phyloP scores from a whole-genome alignment of 2,888 invertebrate species.

The Alcis repandata region DNA sequence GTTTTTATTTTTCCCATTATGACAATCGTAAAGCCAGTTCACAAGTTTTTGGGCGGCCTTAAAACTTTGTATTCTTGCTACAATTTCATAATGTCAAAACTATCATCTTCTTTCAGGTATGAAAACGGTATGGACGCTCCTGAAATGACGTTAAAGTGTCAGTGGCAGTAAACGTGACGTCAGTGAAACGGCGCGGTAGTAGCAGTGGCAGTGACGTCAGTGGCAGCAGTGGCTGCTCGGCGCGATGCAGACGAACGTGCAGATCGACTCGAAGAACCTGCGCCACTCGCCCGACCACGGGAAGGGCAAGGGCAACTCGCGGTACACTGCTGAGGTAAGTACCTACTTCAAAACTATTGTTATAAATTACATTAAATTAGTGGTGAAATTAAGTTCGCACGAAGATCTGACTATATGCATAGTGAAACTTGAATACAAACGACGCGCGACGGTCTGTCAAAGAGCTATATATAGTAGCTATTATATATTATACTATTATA shows the following conservation, averaged over 20 bases:
- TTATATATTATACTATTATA: no score
- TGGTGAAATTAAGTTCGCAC: no score
- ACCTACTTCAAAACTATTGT: neutral
- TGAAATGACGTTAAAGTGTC: neutral
- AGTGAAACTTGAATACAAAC: no score
- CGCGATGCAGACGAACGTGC: slow-evolving; percentile 91
- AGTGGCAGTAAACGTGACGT: neutral
- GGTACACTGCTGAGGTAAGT: slow-evolving; percentile 85
- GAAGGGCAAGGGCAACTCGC: slow-evolving; percentile 78
- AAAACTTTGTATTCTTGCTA: no score
- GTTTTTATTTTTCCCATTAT: no score
- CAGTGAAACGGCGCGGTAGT: neutral
- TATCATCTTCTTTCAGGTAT: neutral
- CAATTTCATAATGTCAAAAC: no score
- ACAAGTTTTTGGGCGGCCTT: no score
- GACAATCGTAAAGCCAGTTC: no score
- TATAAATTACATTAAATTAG: no score
- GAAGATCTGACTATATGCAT: neutral
- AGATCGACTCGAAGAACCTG: slow-evolving; percentile 90
- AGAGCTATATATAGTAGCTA: no score
- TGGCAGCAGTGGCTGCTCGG: slow-evolving; percentile 1
- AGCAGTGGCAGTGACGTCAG: slow-evolving; percentile 11
- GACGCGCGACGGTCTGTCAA: no score
- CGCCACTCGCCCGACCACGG: slow-evolving; percentile 88
- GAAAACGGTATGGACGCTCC: neutral